phyloP scores from a whole-genome alignment of 2,888 invertebrate genomes.

The Andrena flavipes region DNA sequence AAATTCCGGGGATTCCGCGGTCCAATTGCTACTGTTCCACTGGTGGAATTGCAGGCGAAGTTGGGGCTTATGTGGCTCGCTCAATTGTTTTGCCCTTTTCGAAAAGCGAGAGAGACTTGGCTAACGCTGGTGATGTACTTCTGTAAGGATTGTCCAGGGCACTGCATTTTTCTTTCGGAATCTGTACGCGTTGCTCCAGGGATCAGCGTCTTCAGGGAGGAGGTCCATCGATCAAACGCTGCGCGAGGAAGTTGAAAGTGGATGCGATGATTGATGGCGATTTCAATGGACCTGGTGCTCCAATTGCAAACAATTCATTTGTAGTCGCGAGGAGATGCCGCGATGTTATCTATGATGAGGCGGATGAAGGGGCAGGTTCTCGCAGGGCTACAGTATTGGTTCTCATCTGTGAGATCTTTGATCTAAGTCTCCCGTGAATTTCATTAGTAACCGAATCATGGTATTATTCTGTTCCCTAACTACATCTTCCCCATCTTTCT shows the following conservation, averaged over 20 bases:
- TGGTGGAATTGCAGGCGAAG: not conserved
- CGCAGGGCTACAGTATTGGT: not conserved
- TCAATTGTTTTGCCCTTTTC: not conserved
- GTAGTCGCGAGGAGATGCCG: not conserved
- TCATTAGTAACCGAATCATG: not conserved
- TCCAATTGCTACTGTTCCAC: constrained; percentile 1
- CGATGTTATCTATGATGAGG: not conserved
- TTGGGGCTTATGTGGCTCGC: not conserved
- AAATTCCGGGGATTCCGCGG: not conserved
- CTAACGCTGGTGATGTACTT: not conserved
- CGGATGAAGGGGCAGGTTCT: not conserved
- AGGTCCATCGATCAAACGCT: not conserved
- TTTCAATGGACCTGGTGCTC: not conserved
- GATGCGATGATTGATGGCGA: not conserved
- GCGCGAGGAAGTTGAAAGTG: not conserved
- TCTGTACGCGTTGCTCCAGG: not conserved
- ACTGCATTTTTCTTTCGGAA: not conserved
- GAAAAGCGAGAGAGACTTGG: not conserved
- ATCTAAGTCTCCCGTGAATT: not conserved
- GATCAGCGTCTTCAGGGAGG: not conserved
- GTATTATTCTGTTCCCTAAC: not conserved
- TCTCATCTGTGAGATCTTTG: not conserved
- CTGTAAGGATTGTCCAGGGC: not conserved
- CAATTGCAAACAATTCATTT: not conserved
- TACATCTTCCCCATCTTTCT: not conserved